Base-by-base conservation (phyloP, 2,888 invertebrate genomes). In the Nematopogon swammerdamellus region DNA sequence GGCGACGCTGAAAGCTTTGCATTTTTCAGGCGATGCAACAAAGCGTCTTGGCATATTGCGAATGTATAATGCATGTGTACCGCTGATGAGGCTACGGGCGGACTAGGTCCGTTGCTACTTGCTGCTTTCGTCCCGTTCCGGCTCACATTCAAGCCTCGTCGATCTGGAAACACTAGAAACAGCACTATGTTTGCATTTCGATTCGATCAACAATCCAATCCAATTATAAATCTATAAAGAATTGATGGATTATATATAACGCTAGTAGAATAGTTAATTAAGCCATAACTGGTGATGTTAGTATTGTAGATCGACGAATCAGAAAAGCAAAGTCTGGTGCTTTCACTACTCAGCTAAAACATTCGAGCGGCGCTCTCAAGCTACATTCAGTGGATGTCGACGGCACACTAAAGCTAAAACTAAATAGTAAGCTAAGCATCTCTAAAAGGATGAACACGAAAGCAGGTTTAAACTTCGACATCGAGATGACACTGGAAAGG, bases 61-160 rank as follows among this genome's bases (percentile, higher is more conserved):
- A 25, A 25, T 25, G 14, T 14, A 14, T 36, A 36, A 36, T 36
- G 36, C n/a, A 36, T 36, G 36, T 36, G 36, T 36, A 36, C 36
- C 36, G 36, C 36, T 6, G 25, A 6, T 4, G 10, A 14, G 36
- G 36, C 8, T 36, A 36, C 36, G 8, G 36, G 4, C 11, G 8
- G 36, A 73, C 68, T 63, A 77, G 73, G 59, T 70, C 72, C 63
- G 75, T n/a, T n/a, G n/a, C n/a, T n/a, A n/a, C n/a, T n/a, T n/a
- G n/a, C 75, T 58, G 74, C 66, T 68, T 82, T 83, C 66, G 82
- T 82, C 72, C 83, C 84, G 68, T 83, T 83, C 62, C 80, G 82
- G 62, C 81, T 75, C 62, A 82, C 69, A 68, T 82, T 83, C 61
- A 81, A 80, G 66, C 73, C 80, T 64, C 76, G 77, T 60, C 76